These are phyloP conservation scores for Rallus crepitans DNA, from an alignment of 2,797 vertebrate genomes.

Conservation along the genomic window DNA sequence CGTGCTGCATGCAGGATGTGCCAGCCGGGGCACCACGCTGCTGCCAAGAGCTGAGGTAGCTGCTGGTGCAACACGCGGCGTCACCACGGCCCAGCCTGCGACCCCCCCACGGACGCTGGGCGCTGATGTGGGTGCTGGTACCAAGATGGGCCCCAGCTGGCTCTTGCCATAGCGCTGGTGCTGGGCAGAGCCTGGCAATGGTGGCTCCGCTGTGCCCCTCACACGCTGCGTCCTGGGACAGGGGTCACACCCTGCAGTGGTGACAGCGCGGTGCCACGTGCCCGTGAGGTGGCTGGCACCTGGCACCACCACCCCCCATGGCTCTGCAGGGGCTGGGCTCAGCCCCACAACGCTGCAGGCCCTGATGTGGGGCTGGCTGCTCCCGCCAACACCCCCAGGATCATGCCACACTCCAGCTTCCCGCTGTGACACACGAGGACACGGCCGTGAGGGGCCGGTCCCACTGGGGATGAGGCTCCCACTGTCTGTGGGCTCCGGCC, in stretches of 20 bases:
- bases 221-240: accelerated
- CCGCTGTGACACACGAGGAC: accelerated
- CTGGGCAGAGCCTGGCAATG: not conserved
- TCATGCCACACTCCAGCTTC: not conserved
- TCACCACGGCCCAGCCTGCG: too few species aligned
- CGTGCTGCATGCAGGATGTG: slow-evolving; percentile 15
- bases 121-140: accelerated
- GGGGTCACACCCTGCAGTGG: not conserved
- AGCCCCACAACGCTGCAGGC: not conserved
- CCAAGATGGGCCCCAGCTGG: accelerated
- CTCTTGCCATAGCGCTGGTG: accelerated
- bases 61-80: not conserved
- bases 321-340: not conserved
- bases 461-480: accelerated
- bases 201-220: not conserved
- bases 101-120: not conserved
- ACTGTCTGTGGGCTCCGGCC: accelerated
- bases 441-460: not conserved
- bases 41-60: slow-evolving; percentile 46
- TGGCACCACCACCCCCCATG: not conserved
- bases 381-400: not conserved
- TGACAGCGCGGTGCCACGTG: not conserved
- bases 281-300: not conserved
- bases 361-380: not conserved
- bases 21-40: not conserved